Evolutionary conservation across 1,140 invertebrate genomes (phyloP), one percentile per base, ranked within the genome.

Genomic region (Watersipora subatra): DNA sequence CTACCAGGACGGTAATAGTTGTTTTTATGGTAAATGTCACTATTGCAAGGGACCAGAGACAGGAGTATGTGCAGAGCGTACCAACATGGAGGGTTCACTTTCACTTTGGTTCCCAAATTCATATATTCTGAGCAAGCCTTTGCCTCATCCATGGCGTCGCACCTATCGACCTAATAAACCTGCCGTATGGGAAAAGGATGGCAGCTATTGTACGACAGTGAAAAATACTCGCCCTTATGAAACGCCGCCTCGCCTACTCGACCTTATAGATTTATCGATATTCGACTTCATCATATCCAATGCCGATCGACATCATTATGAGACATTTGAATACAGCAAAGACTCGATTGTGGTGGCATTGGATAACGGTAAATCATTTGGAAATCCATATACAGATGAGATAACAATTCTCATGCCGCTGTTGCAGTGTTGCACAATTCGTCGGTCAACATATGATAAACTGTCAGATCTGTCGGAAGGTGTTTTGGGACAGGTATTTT

Each of bases 251-350:
- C 82, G 87, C 57, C 78, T 96, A 27, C 80, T 93, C 61, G 91
- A 96, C 80, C 82, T 96, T 46, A 84, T 95, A 63, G 92, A 95
- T 78, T 86, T 87, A 19, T 83, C 90, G 1, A 86, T 95, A 68
- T 93, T 96, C 77, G 93, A 97, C 80, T 97, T 92, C 80, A 81
- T 97, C 1, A 88, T 94, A 76, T 91, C 92, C 76, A 97, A 97
- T 82, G 93, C 92, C 0, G 93, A 97, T 80, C 82, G 93, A 20
- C 92, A 97, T 83, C 88, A 91, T 76, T 94, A 91, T 74, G 92
- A 96, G 80, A 84, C 87, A 1, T 84, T 90, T 61, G 75, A 79
- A 34, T 78, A 80, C 71, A 75, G 81, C 55, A 75, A 80, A 17
- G 85, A 88, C 73, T 85, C 87, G 68, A 85, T 85, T 65, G 83